Evolutionary conservation across 1,140 invertebrate genomes (phyloP).

Genomic region (Brachionus asplanchnoidis): DNA sequence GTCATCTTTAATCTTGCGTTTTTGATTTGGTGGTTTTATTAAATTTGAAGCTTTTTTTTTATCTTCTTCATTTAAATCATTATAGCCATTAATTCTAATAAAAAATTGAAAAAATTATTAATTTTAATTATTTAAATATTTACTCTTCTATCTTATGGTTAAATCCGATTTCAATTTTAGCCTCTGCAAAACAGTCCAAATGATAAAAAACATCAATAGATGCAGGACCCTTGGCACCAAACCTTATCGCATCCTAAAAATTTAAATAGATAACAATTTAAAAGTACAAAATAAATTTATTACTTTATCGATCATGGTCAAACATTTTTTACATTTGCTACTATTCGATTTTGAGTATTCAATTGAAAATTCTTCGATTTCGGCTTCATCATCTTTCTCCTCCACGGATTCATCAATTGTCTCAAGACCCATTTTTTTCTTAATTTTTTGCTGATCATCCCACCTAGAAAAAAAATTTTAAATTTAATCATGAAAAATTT

Average conservation of each 20-base stretch:
- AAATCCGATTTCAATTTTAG: slow-evolving; percentile 70
- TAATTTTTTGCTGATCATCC: slow-evolving; percentile 79
- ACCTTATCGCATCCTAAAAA: background rate
- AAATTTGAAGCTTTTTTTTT: slow-evolving; percentile 11
- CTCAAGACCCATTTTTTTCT: slow-evolving; percentile 61
- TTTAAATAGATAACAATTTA: background rate
- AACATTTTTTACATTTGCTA: slow-evolving; percentile 75
- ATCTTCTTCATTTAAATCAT: background rate
- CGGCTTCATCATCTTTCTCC: slow-evolving; percentile 49
- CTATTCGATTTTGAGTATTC: slow-evolving; percentile 83
- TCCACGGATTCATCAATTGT: slow-evolving; percentile 44
- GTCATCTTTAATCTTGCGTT: slow-evolving; percentile 48
- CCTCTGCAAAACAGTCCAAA: slow-evolving; percentile 79
- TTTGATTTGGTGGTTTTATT: background rate
- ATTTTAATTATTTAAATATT: background rate
- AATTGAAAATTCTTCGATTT: slow-evolving; percentile 66
- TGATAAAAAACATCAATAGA: slow-evolving; percentile 73
- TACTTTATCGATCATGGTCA: slow-evolving; percentile 75
- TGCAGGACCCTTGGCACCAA: background rate
- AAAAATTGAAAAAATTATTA: background rate
- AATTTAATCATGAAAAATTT: background rate
- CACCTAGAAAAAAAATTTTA: slow-evolving; percentile 51
- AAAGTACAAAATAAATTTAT: too few species aligned
- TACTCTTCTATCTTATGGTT: background rate
- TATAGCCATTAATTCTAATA: background rate